Evolutionary conservation across 2,888 invertebrate genomes (phyloP).

Genomic region (Trachelus stipa): DNA sequence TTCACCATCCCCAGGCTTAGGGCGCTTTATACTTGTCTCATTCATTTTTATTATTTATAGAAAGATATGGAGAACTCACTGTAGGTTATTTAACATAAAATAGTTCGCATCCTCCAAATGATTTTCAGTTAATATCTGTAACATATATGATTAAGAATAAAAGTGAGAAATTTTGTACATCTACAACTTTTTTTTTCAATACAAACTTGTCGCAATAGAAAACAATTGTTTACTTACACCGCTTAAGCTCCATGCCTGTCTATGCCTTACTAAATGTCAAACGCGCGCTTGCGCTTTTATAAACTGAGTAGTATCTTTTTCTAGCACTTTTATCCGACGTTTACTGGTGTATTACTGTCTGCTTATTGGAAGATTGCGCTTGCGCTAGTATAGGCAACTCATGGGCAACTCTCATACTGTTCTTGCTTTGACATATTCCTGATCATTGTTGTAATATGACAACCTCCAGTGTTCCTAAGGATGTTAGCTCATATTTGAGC

Average conservation of each 20-base stretch:
- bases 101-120: neutral
- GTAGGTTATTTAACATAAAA: neutral
- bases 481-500: constrained; percentile 78
- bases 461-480: constrained; percentile 68
- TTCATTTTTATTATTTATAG: constrained; percentile 67
- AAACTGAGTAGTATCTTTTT: neutral
- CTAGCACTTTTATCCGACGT: neutral
- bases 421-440: neutral
- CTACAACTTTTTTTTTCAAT: neutral
- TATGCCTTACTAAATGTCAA: neutral
- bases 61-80: constrained; percentile 12
- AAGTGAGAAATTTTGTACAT: neutral
- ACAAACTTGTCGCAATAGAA: neutral
- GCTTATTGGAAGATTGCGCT: neutral
- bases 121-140: neutral
- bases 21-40: constrained; percentile 66
- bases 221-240: neutral
- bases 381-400: neutral
- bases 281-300: neutral
- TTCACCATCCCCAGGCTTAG: constrained; percentile 78
- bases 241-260: neutral
- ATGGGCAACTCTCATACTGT: neutral
- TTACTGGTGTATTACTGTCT: neutral
- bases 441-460: constrained; percentile 71
- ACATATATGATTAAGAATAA: neutral